Conservation (phyloP, 2,113 vertebrate genomes). For the Phrynosoma platyrhinos region DNA sequence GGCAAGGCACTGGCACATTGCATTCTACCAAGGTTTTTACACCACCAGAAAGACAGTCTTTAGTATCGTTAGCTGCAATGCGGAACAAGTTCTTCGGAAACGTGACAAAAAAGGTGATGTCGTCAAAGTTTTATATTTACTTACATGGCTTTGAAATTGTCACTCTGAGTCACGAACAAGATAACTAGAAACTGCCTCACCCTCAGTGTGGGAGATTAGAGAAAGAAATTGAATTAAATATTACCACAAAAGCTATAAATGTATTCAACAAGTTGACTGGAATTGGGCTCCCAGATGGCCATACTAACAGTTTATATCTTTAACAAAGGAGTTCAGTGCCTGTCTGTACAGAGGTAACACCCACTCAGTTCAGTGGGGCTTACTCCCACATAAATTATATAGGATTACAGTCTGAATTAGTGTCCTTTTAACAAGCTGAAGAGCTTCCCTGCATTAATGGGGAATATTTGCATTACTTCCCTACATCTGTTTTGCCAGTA, state of each 20-base stretch:
- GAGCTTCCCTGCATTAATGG: background rate
- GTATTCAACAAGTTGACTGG: background rate
- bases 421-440: background rate
- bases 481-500: background rate
- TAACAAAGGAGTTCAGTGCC: background rate
- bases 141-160: background rate
- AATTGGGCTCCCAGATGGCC: background rate
- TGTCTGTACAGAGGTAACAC: background rate
- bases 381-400: background rate
- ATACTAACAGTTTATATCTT: background rate
- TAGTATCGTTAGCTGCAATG: background rate
- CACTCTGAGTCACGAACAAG: too few species aligned
- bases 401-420: background rate
- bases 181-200: background rate
- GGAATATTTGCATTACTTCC: background rate
- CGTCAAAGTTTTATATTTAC: background rate
- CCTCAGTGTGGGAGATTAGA: background rate
- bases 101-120: background rate
- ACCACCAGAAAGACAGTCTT: background rate
- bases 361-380: background rate
- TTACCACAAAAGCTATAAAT: background rate
- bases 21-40: background rate
- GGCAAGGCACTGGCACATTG: background rate
- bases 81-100: background rate
- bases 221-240: background rate